phyloP scores from a whole-genome alignment of 92 coral and sea anemone species.

The Hydrozoanthus gracilis region DNA sequence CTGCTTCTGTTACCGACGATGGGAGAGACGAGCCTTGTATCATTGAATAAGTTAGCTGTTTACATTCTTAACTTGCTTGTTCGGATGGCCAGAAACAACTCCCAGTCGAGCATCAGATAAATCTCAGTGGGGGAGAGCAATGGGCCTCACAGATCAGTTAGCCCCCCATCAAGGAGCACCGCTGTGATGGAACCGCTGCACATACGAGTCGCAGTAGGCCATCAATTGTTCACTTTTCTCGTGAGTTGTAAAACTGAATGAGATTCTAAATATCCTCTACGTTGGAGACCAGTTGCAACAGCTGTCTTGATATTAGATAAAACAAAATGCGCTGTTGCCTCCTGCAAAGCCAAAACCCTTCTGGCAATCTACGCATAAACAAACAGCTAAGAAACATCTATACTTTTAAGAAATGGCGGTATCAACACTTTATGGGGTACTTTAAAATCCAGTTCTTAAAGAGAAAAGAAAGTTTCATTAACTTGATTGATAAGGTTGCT shows the following conservation, averaged over 20 bases:
- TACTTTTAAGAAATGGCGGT: too few relatives aligned
- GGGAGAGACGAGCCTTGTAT: too few relatives aligned
- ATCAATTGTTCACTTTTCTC: neutral
- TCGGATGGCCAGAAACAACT: too few relatives aligned
- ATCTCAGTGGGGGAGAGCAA: neutral
- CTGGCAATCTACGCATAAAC: neutral
- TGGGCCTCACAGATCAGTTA: neutral
- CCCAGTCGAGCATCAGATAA: neutral
- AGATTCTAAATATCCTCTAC: neutral
- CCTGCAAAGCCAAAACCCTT: slow-evolving; percentile 1
- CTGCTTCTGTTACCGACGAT: neutral
- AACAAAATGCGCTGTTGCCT: neutral
- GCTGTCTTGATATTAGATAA: slow-evolving; percentile 6
- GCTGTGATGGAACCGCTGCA: neutral
- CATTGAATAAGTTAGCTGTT: too few relatives aligned
- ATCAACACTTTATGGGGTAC: too few relatives aligned
- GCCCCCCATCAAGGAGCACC: neutral
- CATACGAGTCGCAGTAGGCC: neutral
- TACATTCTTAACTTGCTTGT: neutral
- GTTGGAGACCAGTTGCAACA: neutral
- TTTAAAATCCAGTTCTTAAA: too few relatives aligned
- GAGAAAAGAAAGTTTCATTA: too few relatives aligned
- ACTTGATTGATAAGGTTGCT: neutral
- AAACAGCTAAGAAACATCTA: too few relatives aligned
- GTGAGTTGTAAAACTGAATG: neutral